Conservation (phyloP, 1,140 invertebrate species). For the Penaeus chinensis region DNA sequence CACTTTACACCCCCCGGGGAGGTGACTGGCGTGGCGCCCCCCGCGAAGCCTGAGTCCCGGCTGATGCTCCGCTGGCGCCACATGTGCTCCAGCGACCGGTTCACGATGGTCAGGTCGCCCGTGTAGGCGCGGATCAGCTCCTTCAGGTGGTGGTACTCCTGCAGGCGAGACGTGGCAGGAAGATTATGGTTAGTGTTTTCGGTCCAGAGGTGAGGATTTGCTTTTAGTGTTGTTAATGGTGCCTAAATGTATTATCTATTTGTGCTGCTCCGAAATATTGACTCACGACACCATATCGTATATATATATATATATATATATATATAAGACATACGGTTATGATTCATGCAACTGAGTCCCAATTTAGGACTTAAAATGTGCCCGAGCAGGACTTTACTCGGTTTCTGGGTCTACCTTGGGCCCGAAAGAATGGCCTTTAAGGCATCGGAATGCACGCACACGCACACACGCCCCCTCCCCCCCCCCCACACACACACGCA, state of each 20-base stretch:
- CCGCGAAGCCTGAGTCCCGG: conserved; percentile 43
- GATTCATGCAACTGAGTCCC: too few relatives aligned
- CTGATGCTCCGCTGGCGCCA: conserved; percentile 48
- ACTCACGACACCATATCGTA: too few relatives aligned
- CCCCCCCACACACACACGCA: conserved; percentile 16
- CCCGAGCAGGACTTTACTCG: too few relatives aligned
- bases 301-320: too few relatives aligned
- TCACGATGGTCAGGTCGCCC: conserved; percentile 57
- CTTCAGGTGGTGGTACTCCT: conserved; percentile 62
- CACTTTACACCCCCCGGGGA: conserved; percentile 43
- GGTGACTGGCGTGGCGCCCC: conserved; percentile 31
- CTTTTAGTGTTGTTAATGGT: not conserved
- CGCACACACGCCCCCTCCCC: not conserved
- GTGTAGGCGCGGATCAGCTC: conserved; percentile 59
- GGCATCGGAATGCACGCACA: not conserved
- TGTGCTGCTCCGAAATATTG: too few relatives aligned
- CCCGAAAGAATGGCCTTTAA: too few relatives aligned
- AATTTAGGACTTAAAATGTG: too few relatives aligned
- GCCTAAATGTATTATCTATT: too few relatives aligned
- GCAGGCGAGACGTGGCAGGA: not conserved
- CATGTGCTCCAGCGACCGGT: conserved; percentile 59
- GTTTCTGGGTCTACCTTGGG: too few relatives aligned
- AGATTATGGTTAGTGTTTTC: too few relatives aligned
- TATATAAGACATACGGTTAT: too few relatives aligned
- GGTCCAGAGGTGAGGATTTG: too few relatives aligned